Conservation (phyloP, 2,113 vertebrate species). For the Bos javanicus region DNA sequence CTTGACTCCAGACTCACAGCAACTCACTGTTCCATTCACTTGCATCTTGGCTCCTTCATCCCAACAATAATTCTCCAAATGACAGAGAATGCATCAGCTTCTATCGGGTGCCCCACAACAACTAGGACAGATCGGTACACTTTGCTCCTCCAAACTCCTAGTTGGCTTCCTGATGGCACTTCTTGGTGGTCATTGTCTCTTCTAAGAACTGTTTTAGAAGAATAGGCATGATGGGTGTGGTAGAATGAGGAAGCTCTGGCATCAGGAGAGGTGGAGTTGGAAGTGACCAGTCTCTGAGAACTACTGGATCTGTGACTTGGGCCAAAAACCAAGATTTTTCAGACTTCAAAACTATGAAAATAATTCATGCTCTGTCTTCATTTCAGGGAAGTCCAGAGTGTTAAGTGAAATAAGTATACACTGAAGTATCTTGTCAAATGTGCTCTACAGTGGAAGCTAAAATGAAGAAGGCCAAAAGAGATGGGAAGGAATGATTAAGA, state of each 20-base stretch:
- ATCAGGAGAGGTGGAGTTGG: not conserved
- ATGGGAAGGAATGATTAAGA: not conserved
- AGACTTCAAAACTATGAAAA: not conserved
- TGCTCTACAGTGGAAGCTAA: not conserved
- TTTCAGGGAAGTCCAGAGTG: not conserved
- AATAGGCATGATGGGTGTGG: no score
- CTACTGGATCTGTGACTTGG: not conserved
- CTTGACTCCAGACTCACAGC: not conserved
- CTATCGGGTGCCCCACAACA: fast-evolving
- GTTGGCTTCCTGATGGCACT: not conserved
- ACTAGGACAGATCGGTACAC: no score
- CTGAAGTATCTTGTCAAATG: not conserved
- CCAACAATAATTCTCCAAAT: not conserved
- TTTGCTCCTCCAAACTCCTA: not conserved
- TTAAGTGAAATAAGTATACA: not conserved
- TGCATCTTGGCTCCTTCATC: not conserved
- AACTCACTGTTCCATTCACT: not conserved
- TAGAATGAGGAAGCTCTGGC: no score
- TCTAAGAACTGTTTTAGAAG: not conserved
- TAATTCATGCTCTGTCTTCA: not conserved
- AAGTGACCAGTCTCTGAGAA: not conserved
- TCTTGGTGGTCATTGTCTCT: fast-evolving
- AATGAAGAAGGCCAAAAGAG: not conserved
- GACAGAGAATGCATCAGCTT: not conserved
- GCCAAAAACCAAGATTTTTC: not conserved